Evolutionary conservation across 2,888 invertebrate genomes (phyloP).

Genomic region (Pristionchus mayeri): DNA sequence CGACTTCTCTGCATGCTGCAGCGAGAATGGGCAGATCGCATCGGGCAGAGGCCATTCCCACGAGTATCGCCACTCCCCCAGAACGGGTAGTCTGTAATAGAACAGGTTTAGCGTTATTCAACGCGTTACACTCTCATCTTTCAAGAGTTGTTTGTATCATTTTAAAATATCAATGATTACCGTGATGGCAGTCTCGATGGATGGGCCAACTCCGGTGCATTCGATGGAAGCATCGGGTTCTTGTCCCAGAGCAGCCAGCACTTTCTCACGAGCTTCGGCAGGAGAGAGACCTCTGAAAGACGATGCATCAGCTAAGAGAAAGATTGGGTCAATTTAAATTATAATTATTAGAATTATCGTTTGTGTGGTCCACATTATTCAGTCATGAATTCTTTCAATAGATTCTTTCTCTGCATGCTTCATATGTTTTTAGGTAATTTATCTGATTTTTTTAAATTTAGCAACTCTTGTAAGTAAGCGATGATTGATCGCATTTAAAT

Average conservation of each 20-base stretch:
- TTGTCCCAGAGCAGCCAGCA: slow-evolving; percentile 47
- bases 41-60: slow-evolving; percentile 89
- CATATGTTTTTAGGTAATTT: too few species aligned
- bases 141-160: background rate
- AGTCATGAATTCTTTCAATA: too few species aligned
- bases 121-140: too few species aligned
- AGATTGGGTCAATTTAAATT: background rate
- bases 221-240: slow-evolving; percentile 61
- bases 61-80: slow-evolving; percentile 89
- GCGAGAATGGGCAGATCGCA: slow-evolving; percentile 87
- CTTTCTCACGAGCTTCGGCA: background rate
- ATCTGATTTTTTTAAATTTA: too few species aligned
- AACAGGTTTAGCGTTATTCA: too few species aligned
- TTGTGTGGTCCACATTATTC: too few species aligned
- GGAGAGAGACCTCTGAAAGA: slow-evolving; percentile 22
- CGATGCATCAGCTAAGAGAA: too few species aligned
- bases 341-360: too few species aligned
- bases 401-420: too few species aligned
- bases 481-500: too few species aligned
- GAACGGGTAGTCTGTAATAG: slow-evolving; percentile 86
- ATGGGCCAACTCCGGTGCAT: slow-evolving; percentile 65
- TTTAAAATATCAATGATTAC: slow-evolving; percentile 47
- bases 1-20: slow-evolving; percentile 88
- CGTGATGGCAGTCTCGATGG: slow-evolving; percentile 62
- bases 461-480: too few species aligned